Evolutionary conservation across 2,797 vertebrate species (phyloP), one percentile per base, ranked within the genome.

Genomic region (Meriones psammophilus): DNA sequence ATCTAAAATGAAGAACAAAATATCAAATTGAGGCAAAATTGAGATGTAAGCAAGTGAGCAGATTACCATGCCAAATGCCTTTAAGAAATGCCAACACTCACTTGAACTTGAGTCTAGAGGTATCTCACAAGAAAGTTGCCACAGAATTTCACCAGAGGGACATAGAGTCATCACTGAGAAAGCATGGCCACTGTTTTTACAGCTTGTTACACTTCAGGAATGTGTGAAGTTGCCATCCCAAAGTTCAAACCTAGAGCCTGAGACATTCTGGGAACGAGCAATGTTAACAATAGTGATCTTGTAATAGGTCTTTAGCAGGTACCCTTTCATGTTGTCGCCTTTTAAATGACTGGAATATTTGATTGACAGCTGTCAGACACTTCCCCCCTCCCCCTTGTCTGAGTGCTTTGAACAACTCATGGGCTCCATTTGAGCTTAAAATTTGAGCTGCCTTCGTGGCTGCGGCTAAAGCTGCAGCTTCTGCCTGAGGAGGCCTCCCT

Each of bases 11-110:
- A 66, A 62, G 18, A 36, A 24, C 18, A 1, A 91, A 86, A 56
- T 87, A 79, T n/a, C 33, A 58, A 60, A 30, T n/a, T 71, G 68
- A 90, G 69, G 58, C 50, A 92, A 94, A 77, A 81, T 77, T 77
- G 60, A 14, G 6, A 14, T 76, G 30, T 50, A n/a, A 46, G 5
- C 54, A 62, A 62, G 66, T 6, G n/a, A 89, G 18, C 22, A 39
- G 36, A 71, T 30, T 24, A 2, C 22, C 66, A 5, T 2, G 9
- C 46, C 33, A 17, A 14, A 0, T 18, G 3, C 79, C 50, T 39
- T 33, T 17, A 56, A 9, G 39, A 69, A 15, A 71, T 8, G 74
- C 17, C 42, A 36, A 22, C 30, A 26, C 26, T 18, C 62, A 39
- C n/a, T 56, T 69, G 56, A 71, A 69, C n/a, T 36, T 62, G 68